phyloP scores from a whole-genome alignment of 2,888 invertebrate species.

The Drosophila neotestacea region DNA sequence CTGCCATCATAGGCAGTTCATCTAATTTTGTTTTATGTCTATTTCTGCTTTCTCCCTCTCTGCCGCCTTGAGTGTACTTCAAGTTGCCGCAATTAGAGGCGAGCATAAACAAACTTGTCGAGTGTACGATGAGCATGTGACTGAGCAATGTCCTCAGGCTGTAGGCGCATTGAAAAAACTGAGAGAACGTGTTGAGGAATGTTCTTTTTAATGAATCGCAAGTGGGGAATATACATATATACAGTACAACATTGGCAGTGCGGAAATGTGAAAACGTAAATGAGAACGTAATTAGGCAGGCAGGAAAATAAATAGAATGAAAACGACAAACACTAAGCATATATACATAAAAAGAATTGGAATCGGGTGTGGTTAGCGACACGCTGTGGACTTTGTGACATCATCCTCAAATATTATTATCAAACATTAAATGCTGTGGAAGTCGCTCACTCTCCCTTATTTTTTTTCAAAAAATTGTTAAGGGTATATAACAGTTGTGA shows the following conservation, averaged over 20 bases:
- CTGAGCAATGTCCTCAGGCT: slow-evolving; percentile 24
- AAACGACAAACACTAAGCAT: slow-evolving; percentile 8
- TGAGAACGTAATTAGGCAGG: slow-evolving; percentile 65
- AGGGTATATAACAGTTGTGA: neutral
- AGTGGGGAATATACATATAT: slow-evolving; percentile 33
- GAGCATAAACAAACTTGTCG: slow-evolving; percentile 43
- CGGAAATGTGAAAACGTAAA: slow-evolving; percentile 28
- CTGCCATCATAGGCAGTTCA: slow-evolving; percentile 13
- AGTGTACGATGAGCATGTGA: slow-evolving; percentile 18
- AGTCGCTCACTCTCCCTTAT: neutral
- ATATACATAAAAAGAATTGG: slow-evolving; percentile 16
- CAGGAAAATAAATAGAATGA: slow-evolving; percentile 27
- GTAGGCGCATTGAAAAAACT: slow-evolving; percentile 35
- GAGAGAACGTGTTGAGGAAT: slow-evolving; percentile 49
- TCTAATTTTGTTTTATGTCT: slow-evolving; percentile 21
- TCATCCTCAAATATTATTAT: slow-evolving; percentile 49
- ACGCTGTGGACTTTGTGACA: slow-evolving; percentile 47
- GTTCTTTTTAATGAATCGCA: slow-evolving; percentile 72
- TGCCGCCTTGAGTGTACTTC: slow-evolving; percentile 45
- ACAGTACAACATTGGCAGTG: slow-evolving; percentile 11
- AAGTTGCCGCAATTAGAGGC: slow-evolving; percentile 72
- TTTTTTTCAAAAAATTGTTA: neutral
- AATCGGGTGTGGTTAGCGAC: slow-evolving; percentile 26
- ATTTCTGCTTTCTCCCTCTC: neutral
- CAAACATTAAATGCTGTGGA: slow-evolving; percentile 22